phyloP scores from a whole-genome alignment of 2,113 vertebrate species.

The Regulus satrapa region DNA sequence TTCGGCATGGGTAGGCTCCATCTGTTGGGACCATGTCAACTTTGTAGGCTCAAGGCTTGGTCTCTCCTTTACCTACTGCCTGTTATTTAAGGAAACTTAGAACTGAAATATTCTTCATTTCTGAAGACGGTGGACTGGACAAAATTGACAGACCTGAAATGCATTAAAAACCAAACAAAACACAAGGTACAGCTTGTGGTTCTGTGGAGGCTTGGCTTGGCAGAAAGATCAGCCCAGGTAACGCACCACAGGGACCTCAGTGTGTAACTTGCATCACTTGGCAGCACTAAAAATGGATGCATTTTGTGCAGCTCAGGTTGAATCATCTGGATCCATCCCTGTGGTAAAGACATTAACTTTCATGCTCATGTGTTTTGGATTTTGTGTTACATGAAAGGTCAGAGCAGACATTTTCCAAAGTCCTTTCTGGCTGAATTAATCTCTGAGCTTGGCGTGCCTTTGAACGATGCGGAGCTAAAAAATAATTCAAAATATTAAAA shows the following conservation, averaged over 20 bases:
- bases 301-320: not conserved
- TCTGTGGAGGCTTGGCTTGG: not conserved
- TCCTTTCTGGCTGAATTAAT: not conserved
- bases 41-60: not conserved
- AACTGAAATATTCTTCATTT: not conserved
- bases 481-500: not conserved
- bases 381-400: not conserved
- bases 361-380: not conserved
- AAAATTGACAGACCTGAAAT: not conserved
- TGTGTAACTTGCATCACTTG: not conserved
- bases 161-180: not conserved
- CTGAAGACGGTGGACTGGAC: not conserved
- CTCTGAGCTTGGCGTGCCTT: not conserved
- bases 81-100: not conserved
- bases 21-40: not conserved
- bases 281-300: not conserved
- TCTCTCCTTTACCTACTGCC: not conserved
- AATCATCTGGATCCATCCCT: not conserved
- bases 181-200: too few species aligned
- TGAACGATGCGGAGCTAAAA: not conserved
- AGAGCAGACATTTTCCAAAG: not conserved
- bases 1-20: not conserved
- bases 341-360: constrained; percentile 4
- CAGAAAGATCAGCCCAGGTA: not conserved
- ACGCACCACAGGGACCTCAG: not conserved